Percentiles rank a stretch among this genome's conserved stretches.
Evolutionary conservation across 2,888 invertebrate species (phyloP).

Genomic region (Maniola hyperantus): DNA sequence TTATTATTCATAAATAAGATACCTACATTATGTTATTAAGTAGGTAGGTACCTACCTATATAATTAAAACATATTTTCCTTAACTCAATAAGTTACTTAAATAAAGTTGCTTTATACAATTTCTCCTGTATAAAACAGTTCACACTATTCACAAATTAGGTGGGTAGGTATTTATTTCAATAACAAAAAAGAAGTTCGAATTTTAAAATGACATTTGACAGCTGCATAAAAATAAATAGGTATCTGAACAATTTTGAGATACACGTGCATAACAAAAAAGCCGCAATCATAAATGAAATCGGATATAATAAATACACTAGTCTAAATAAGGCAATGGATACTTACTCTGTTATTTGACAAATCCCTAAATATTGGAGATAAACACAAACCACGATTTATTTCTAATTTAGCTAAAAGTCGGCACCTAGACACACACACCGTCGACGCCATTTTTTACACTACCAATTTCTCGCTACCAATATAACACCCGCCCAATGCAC

Average conservation of each 20-base stretch:
- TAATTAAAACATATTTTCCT: no score
- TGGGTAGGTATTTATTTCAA: neutral
- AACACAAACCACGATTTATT: conserved; percentile 83
- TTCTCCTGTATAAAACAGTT: no score
- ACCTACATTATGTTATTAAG: no score
- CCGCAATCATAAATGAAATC: conserved; percentile 64
- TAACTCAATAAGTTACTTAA: no score
- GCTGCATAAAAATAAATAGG: conserved; percentile 55
- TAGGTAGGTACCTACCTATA: no score
- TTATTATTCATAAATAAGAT: no score
- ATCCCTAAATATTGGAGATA: conserved; percentile 77
- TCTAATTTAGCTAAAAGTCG: conserved; percentile 84
- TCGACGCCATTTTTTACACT: conserved; percentile 84
- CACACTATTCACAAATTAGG: no score
- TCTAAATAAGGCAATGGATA: conserved; percentile 48
- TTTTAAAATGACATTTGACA: conserved; percentile 70
- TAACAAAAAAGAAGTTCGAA: conserved; percentile 44
- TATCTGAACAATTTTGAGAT: conserved; percentile 50
- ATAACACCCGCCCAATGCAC: conserved; percentile 41
- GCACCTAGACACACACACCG: conserved; percentile 83
- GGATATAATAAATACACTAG: conserved; percentile 43
- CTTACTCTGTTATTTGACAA: conserved; percentile 78
- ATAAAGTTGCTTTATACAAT: no score
- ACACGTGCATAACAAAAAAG: conserved; percentile 66
- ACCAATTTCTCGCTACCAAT: conserved; percentile 74